Evolutionary conservation across 2,888 invertebrate genomes (phyloP).

Genomic region (Brachypterus glaber): DNA sequence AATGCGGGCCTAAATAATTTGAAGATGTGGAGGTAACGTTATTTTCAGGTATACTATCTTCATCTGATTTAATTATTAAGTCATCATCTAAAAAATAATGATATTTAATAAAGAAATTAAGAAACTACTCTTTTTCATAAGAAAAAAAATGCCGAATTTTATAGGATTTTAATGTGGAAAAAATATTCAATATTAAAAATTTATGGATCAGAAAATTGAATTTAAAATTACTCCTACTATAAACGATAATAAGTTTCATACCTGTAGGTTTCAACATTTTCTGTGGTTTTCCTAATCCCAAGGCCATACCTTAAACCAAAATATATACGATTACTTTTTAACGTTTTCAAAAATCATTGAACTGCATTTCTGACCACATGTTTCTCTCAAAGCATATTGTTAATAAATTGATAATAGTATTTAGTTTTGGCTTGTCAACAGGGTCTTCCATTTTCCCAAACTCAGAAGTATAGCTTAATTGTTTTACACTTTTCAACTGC

Average conservation of each 20-base stretch:
- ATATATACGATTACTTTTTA: slow-evolving; percentile 3
- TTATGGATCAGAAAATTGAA: neutral
- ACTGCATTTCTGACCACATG: too few species aligned
- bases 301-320: slow-evolving; percentile 61
- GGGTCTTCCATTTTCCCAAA: too few species aligned
- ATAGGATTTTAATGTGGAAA: too few species aligned
- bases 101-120: too few species aligned
- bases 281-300: slow-evolving; percentile 57
- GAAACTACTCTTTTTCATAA: too few species aligned
- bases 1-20: slow-evolving; percentile 16
- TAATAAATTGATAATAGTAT: too few species aligned
- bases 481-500: too few species aligned
- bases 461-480: too few species aligned
- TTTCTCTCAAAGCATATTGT: too few species aligned
- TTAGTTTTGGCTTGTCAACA: too few species aligned
- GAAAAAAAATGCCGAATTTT: too few species aligned
- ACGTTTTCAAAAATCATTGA: slow-evolving; percentile 1
- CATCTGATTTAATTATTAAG: slow-evolving; percentile 76
- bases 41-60: slow-evolving; percentile 51
- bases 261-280: slow-evolving; percentile 43
- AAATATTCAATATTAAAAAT: too few species aligned
- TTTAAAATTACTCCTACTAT: slow-evolving; percentile 6
- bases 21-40: slow-evolving; percentile 16
- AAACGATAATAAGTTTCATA: slow-evolving; percentile 28
- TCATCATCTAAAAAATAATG: slow-evolving; percentile 51